Conservation (phyloP, 2,888 invertebrate species). For the Thyatira batis region DNA sequence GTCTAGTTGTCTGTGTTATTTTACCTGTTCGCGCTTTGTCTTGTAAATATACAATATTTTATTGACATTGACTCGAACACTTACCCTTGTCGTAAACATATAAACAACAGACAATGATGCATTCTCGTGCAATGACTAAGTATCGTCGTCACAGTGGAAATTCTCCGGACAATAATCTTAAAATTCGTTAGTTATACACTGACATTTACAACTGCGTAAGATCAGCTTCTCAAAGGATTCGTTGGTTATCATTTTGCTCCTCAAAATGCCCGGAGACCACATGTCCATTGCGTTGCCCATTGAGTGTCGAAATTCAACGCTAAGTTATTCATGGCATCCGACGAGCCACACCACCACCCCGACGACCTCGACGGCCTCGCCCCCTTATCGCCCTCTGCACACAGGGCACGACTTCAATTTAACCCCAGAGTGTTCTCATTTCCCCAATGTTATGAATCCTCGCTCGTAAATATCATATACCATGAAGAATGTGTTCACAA, state of each 20-base stretch:
- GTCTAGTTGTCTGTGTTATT: conserved; percentile 40
- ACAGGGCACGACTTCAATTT: conserved; percentile 60
- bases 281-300: conserved; percentile 36
- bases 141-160: not conserved
- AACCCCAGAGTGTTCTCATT: conserved; percentile 48
- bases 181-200: not conserved
- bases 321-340: conserved; percentile 66
- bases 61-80: conserved; percentile 1
- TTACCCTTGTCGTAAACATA: conserved; percentile 1
- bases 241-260: not conserved
- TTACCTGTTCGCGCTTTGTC: conserved; percentile 29
- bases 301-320: conserved; percentile 49
- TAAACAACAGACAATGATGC: not conserved
- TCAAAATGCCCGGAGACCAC: conserved; percentile 17
- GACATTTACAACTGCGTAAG: not conserved
- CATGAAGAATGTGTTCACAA: not conserved
- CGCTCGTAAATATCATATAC: conserved; percentile 29
- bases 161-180: not conserved
- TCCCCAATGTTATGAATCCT: conserved; percentile 37
- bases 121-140: not conserved
- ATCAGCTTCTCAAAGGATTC: not conserved
- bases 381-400: conserved; percentile 56
- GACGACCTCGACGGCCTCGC: conserved; percentile 31
- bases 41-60: conserved; percentile 3
- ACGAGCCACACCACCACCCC: conserved; percentile 33